phyloP scores from a whole-genome alignment of 2,888 invertebrate genomes.

The Rhamphomyia laevipes region DNA sequence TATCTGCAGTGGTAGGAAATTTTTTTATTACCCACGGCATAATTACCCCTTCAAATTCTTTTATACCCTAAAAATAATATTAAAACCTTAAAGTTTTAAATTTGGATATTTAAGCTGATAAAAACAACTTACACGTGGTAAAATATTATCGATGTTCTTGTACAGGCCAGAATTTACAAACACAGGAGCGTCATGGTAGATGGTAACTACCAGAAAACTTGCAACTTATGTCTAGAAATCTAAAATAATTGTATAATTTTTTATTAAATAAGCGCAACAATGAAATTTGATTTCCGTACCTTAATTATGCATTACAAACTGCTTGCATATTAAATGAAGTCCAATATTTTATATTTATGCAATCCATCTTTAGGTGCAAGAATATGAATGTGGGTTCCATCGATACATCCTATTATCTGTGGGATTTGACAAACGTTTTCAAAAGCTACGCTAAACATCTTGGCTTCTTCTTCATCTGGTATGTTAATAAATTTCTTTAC shows the following conservation, averaged over 20 bases:
- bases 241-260: neutral
- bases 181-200: neutral
- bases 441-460: neutral
- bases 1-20: conserved; percentile 9
- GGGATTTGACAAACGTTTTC: neutral
- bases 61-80: neutral
- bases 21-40: conserved; percentile 17
- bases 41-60: conserved; percentile 5
- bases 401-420: neutral
- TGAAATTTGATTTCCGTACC: neutral
- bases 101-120: neutral
- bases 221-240: neutral
- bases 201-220: neutral
- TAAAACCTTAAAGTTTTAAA: neutral
- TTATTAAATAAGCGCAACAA: neutral
- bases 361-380: neutral
- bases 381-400: conserved; percentile 1
- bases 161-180: neutral
- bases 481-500: neutral
- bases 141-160: neutral
- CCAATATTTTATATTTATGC: neutral
- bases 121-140: neutral
- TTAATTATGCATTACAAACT: neutral
- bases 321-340: neutral
- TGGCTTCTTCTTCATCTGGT: neutral